phyloP scores from a whole-genome alignment of 2,113 vertebrate genomes.

The Tragelaphus imberbis region DNA sequence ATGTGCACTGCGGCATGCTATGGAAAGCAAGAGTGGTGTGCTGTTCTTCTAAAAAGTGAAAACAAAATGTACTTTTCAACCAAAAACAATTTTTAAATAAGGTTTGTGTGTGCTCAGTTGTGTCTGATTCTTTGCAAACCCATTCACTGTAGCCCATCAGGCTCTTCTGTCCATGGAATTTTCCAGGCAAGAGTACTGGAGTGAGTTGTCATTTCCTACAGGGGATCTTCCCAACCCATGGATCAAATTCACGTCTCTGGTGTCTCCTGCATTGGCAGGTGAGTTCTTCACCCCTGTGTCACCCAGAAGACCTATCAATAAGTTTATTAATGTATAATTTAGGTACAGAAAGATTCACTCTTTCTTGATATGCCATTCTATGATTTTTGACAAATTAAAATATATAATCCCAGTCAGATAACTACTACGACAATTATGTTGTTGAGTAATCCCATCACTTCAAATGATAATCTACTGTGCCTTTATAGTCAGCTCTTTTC shows the following conservation, averaged over 20 bases:
- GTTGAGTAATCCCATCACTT: no score
- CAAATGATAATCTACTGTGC: no score
- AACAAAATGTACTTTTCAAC: not conserved
- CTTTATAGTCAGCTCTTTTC: not conserved
- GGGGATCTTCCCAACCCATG: not conserved
- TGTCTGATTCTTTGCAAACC: not conserved
- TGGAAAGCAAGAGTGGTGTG: no score
- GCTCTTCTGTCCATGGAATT: not conserved
- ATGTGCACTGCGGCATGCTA: no score
- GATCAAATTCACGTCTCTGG: not conserved
- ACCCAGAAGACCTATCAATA: not conserved
- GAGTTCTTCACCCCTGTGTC: not conserved
- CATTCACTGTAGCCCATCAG: not conserved
- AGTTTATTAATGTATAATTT: not conserved
- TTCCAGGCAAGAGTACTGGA: not conserved
- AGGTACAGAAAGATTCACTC: no score
- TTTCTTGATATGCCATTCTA: no score
- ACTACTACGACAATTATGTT: no score
- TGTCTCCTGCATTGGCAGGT: not conserved
- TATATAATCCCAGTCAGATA: no score
- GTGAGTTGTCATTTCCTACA: not conserved
- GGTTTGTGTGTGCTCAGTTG: not conserved
- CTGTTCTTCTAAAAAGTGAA: not conserved
- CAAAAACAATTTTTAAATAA: not conserved
- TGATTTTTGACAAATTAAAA: no score